Conservation (phyloP, 2,888 invertebrate species). For the Zelleria hepariella region DNA sequence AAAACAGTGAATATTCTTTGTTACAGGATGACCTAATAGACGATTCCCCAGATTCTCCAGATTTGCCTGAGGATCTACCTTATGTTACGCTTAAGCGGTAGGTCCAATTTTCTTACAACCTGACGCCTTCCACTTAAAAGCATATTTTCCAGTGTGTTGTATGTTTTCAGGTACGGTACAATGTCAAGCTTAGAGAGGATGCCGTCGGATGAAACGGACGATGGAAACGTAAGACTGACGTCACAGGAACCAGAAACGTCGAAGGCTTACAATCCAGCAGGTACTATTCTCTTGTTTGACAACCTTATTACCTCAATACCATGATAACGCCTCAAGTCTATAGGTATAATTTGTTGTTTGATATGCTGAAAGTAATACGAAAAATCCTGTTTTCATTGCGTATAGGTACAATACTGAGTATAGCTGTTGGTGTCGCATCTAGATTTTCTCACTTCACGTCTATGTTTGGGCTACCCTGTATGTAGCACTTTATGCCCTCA, state of each 20-base stretch:
- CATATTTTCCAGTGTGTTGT: neutral
- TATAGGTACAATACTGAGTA: too few relatives aligned
- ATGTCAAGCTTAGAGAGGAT: slow-evolving; percentile 80
- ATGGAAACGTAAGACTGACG: slow-evolving; percentile 66
- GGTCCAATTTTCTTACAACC: neutral
- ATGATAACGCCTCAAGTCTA: too few relatives aligned
- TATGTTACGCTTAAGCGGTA: slow-evolving; percentile 79
- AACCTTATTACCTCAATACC: too few relatives aligned
- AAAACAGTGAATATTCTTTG: too few relatives aligned
- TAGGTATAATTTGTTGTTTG: too few relatives aligned
- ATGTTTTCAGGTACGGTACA: slow-evolving; percentile 72
- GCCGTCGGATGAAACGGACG: slow-evolving; percentile 75
- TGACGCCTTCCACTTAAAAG: neutral
- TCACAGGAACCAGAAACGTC: slow-evolving; percentile 42
- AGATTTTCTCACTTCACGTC: too few relatives aligned
- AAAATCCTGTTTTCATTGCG: too few relatives aligned
- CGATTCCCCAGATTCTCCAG: slow-evolving; percentile 79
- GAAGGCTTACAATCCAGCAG: slow-evolving; percentile 37
- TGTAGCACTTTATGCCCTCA: too few relatives aligned
- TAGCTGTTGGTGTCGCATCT: too few relatives aligned
- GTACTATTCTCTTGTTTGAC: too few relatives aligned
- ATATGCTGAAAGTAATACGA: too few relatives aligned
- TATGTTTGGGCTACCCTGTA: too few relatives aligned
- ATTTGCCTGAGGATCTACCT: slow-evolving; percentile 79
- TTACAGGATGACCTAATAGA: slow-evolving; percentile 70